These are phyloP conservation scores for Etheostoma perlongum DNA, from an alignment of 2,797 vertebrate species.

Conservation along the genomic window DNA sequence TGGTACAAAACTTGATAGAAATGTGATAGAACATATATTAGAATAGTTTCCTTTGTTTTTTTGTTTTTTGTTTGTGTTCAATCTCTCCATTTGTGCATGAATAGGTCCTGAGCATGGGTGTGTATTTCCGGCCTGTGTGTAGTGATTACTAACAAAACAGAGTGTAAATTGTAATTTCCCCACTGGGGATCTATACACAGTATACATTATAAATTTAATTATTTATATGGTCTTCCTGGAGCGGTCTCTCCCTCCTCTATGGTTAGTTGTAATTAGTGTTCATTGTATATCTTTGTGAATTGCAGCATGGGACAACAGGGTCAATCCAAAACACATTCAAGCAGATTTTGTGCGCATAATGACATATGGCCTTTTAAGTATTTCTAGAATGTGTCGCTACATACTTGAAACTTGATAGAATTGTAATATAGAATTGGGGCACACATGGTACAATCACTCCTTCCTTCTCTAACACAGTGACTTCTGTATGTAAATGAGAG, in stretches of 20 bases:
- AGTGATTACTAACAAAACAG: too few species aligned
- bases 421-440: not conserved
- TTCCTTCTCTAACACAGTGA: not conserved
- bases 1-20: not conserved
- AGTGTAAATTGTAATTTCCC: too few species aligned
- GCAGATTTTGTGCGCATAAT: not conserved
- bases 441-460: not conserved
- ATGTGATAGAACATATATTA: not conserved
- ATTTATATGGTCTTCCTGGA: not conserved
- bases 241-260: not conserved
- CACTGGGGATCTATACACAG: too few species aligned
- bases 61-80: too few species aligned
- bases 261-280: not conserved
- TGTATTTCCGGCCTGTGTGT: too few species aligned
- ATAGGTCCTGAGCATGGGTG: too few species aligned
- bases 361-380: too few species aligned
- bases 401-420: not conserved
- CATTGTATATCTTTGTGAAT: not conserved
- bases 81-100: too few species aligned
- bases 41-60: constrained; percentile 4
- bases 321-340: not conserved
- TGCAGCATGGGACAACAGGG: not conserved
- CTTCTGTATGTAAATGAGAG: not conserved
- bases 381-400: too few species aligned
- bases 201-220: too few species aligned